Base-by-base conservation (phyloP, 2,888 invertebrate genomes). In the Drosophila mulleri region DNA sequence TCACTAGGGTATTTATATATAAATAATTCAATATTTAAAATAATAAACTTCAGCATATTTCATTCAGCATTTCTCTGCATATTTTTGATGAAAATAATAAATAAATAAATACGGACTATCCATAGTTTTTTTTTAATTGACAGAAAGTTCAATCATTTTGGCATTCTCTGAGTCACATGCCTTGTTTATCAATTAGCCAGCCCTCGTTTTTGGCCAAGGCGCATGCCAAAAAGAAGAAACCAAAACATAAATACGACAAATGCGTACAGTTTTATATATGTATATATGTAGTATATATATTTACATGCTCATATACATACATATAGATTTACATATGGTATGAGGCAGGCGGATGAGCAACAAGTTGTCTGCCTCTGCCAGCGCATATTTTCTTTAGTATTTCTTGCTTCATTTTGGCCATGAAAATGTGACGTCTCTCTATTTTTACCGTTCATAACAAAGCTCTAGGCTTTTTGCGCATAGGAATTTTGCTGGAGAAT, bases 321-420 rank as follows among this genome's bases (percentile, higher is more conserved):
- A 32, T 9, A 56, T 42, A 16, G 18, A 32, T 11, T 44, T 44
- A 57, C 58, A 58, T 42, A 42, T 32, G 23, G 42, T 42, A 16
- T 48, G 37, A 45, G 45, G 18, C 41, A 20, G 39, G 23, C 54
- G 23, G 62, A 76, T 66, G 75, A 79, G 61, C 75, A 78, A 80
- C 77, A 78, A 80, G 77, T 80, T 78, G 77, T 67, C 75, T 79
- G 47, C 47, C 56, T 44, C 44, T 23, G 59, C 26, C 14, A 32
- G 60, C 37, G 20, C 16, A 42, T 47, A 58, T 61, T 62, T 71
- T 52, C 37, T 47, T 48, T 70, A 56, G 29, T 23, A 37, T 56
- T 58, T 50, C 18, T 60, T 39, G 23, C 44, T 56, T 66, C 42
- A 29, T 47, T 52, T 48, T 61, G 65, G 59, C 76, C 74, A 32